These are phyloP conservation scores for Agrochola circellaris DNA, from an alignment of 2,888 invertebrate species.

Conservation along the genomic window DNA sequence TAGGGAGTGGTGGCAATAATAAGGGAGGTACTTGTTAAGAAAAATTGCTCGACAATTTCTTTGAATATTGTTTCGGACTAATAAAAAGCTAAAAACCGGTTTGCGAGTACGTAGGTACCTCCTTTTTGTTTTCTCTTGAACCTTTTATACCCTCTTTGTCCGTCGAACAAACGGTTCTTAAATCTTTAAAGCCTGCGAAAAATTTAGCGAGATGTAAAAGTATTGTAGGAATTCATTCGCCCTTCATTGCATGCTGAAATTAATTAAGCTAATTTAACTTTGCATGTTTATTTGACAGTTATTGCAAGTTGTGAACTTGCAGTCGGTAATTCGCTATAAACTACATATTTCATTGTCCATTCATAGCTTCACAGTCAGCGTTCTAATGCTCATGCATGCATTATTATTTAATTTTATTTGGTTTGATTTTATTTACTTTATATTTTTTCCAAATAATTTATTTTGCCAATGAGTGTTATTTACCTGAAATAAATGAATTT, in stretches of 20 bases:
- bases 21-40: slow-evolving; percentile 40
- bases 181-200: slow-evolving; percentile 55
- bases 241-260: slow-evolving; percentile 56
- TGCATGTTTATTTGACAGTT: slow-evolving; percentile 50
- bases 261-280: slow-evolving; percentile 62
- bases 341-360: background rate
- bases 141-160: slow-evolving; percentile 56
- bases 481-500: too few relatives aligned
- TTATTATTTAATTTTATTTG: too few relatives aligned
- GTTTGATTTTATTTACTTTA: too few relatives aligned
- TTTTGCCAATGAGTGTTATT: too few relatives aligned
- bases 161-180: slow-evolving; percentile 51
- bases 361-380: background rate
- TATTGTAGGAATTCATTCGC: slow-evolving; percentile 47
- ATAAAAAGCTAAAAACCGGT: slow-evolving; percentile 49
- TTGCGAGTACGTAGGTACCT: slow-evolving; percentile 38
- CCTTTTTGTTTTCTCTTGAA: slow-evolving; percentile 56
- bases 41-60: slow-evolving; percentile 47
- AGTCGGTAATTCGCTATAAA: slow-evolving; percentile 19
- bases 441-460: too few relatives aligned
- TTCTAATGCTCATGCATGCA: background rate
- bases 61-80: slow-evolving; percentile 53
- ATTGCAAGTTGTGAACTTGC: slow-evolving; percentile 36
- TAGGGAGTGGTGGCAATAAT: slow-evolving; percentile 41
- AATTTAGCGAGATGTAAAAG: slow-evolving; percentile 45